A percentile compares a stretch with the other conserved stretches of the same genome.
Conservation (phyloP, 2,797 vertebrate genomes). For the Catostomus latipinnis region DNA sequence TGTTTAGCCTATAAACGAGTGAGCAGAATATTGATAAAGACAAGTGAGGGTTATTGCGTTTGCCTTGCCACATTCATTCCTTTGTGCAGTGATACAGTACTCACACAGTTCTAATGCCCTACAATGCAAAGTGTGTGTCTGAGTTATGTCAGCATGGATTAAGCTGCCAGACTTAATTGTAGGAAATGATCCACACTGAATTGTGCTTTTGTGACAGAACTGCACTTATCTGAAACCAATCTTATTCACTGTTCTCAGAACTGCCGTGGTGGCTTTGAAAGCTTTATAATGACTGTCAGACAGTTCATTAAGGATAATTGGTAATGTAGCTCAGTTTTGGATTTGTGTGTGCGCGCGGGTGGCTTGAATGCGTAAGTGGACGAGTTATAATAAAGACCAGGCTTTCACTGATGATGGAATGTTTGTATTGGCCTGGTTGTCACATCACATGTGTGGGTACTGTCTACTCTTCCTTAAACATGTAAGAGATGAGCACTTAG, state of each 20-base stretch:
- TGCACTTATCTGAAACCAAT: slow-evolving; percentile 39
- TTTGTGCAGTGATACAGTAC: slow-evolving; percentile 11
- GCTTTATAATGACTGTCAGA: slow-evolving; percentile 32
- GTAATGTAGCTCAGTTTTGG: slow-evolving; percentile 21
- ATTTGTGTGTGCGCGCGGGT: neutral
- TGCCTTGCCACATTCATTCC: neutral
- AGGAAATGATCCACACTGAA: slow-evolving; percentile 17
- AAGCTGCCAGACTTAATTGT: slow-evolving; percentile 31
- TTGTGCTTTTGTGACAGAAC: slow-evolving; percentile 43
- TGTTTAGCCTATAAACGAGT: slow-evolving; percentile 32
- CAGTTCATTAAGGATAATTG: slow-evolving; percentile 42
- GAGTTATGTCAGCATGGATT: slow-evolving; percentile 9
- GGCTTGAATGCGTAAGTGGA: slow-evolving; percentile 15
- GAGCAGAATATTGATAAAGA: slow-evolving; percentile 51
- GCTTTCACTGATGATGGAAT: slow-evolving; percentile 1
- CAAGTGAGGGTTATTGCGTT: slow-evolving; percentile 30
- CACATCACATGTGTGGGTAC: neutral
- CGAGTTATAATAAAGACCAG: slow-evolving; percentile 34
- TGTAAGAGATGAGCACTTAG: too few relatives aligned
- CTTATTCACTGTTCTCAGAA: slow-evolving; percentile 33
- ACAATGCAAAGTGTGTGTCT: neutral
- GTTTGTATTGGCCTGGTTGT: neutral
- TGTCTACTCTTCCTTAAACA: too few relatives aligned
- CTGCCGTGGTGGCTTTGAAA: slow-evolving; percentile 8
- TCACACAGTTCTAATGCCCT: neutral